Evolutionary conservation across 2,888 invertebrate genomes (phyloP), one percentile per base, ranked within the genome.

Genomic region (Standfussiana lucernea): DNA sequence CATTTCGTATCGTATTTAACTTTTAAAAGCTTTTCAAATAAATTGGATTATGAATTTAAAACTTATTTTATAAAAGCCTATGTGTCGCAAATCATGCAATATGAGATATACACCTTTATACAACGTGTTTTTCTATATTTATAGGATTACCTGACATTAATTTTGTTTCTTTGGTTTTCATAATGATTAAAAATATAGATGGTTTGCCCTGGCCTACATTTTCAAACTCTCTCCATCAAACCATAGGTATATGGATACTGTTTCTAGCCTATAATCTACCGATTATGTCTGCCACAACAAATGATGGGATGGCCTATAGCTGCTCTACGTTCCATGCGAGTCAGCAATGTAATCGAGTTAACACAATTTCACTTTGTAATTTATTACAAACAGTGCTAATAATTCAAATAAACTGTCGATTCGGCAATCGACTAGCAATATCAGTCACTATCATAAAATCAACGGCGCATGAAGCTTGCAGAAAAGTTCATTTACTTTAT

Each of bases 331-430:
- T 66, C 35, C 32, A 80, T 59, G 47, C 45, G 28, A 45, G 72
- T 80, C 80, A 80, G 67, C 67, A 73, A 78, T 86, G 73, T 50
- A 84, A 84, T 50, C 40, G 80, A 72, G 56, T 70, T 73, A 84
- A 86, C 71, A 56, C 85, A 75, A 86, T 71, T 75, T 80, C 45
- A 73, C 70, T 76, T 65, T 18, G 70, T 70, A 79, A 75, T 71
- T 75, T 32, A 79, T 75, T 77, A 69, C 71, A 61, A 72, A 77
- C 64, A 65, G 78, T 70, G 71, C 45, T 79, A 84, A 86, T 86
- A 86, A 82, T 40, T 86, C 87, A 84, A 87, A 78, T 79, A 80
- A 86, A 88, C 75, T 82, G 76, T 75, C 73, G 64, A 73, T 80
- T 79, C 64, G 64, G 75, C 59, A 56, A 76, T 75, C 66, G 73